Base-by-base conservation (phyloP, 2,888 invertebrate genomes). In the Morpho helenor region DNA sequence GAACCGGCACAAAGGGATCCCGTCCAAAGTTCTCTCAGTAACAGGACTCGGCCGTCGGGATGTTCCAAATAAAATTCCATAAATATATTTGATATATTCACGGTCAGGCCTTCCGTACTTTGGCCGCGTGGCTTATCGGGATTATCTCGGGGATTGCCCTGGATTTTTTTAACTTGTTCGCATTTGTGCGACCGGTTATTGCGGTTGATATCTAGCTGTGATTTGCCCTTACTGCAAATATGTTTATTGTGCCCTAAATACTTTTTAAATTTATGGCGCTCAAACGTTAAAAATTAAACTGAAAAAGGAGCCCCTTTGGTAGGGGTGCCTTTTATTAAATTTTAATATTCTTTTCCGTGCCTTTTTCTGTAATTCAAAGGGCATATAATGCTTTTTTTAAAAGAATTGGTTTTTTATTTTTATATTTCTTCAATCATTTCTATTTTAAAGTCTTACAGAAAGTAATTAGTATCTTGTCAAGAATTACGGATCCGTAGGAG, bases 41-140 rank as follows among this genome's bases (percentile, higher is more conserved):
- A 53, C 49, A 46, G 31, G 45, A 39, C 52, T 45, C 55, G 49
- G 42, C 44, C 56, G 72, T 73, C 68, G 76, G 74, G 7, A 43
- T 55, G 77, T 75, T 72, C 68, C 71, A 79, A 84, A 84, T 80
- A 78, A 80, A 81, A 80, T 83, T 84, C 80, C 77, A 78, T 83
- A 82, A 85, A 86, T 85, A 82, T 84, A 82, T 83, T 82, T 87
- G 82, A 87, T 87, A 79, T 87, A 89, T 87, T 87, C 85, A 82
- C 80, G 87, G 87, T 87, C 88, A 87, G 86, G 85, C 77, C 79
- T 82, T 81, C 80, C 78, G 82, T 84, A 82, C 81, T 83, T 82
- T 76, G 77, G 77, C 79, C 79, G 80, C 86, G 85, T 85, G 88
- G 87, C 83, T 88, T 87, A 87, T 87, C 87, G 76, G 87, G 86